Conservation (phyloP, 1,140 invertebrate species). For the Aphidius ervi region DNA sequence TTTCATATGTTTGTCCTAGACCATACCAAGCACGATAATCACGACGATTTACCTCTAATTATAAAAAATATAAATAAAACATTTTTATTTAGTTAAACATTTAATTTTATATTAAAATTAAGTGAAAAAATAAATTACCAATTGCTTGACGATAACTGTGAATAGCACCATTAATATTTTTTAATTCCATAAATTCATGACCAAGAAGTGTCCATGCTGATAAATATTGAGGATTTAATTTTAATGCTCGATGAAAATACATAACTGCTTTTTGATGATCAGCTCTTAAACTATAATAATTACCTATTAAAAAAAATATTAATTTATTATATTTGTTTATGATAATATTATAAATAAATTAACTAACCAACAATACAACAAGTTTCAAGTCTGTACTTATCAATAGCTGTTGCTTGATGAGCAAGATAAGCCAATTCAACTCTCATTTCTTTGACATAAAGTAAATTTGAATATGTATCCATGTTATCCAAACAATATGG, state of each 20-base stretch:
- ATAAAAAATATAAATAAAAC: conserved; percentile 25
- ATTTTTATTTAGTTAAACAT: conserved; percentile 7
- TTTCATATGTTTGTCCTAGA: conserved; percentile 96
- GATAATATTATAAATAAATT: background rate
- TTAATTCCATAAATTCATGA: conserved; percentile 98
- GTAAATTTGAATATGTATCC: conserved; percentile 94
- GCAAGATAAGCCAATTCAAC: conserved; percentile 91
- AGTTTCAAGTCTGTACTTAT: conserved; percentile 96
- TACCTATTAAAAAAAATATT: conserved; percentile 62
- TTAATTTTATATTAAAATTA: no score
- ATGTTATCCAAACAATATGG: conserved; percentile 92
- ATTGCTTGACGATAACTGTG: conserved; percentile 96
- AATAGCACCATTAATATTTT: conserved; percentile 96
- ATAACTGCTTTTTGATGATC: conserved; percentile 96
- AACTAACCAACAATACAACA: conserved; percentile 93
- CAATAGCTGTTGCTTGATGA: conserved; percentile 87
- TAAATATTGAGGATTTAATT: conserved; percentile 90
- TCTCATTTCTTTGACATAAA: conserved; percentile 91
- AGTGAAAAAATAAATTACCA: conserved; percentile 53
- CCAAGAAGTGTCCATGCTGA: conserved; percentile 98
- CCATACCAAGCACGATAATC: conserved; percentile 99
- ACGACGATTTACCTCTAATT: conserved; percentile 83
- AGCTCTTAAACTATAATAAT: conserved; percentile 94
- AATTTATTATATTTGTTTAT: background rate
- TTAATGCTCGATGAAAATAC: conserved; percentile 93